Base-by-base conservation (phyloP, 2,113 vertebrate species). In the Campylorhamphus procurvoides region DNA sequence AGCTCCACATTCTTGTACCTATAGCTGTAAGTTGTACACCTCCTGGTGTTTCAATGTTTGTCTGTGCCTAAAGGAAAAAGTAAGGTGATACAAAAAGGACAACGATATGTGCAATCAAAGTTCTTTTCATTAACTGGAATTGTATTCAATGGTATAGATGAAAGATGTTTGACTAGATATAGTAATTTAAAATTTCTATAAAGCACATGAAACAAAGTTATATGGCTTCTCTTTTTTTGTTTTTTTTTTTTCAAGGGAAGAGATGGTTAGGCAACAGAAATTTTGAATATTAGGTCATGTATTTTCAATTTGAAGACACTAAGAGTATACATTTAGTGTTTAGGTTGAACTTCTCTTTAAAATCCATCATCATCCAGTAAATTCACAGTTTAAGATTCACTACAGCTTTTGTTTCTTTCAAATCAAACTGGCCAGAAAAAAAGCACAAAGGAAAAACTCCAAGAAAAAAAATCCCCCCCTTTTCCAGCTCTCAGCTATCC, bases 21-120 rank as follows among this genome's bases (percentile, higher is more conserved):
- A 14, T 16, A 69, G 81, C 14, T 0, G 0, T 40, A 84, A 78
- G 14, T 67, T 47, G 39, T 0, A 63, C 27, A 42, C n/a, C 67
- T 84, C 17, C 20, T 56, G 42, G 18, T 42, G 19, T 66, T 35
- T 37, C 5, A 52, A 84, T 16, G 18, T 55, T 60, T 89, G 9
- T 73, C 40, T 74, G 18, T 31, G 50, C 35, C 42, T 67, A 24
- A 67, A 75, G 6, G 12, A 14, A 9, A 67, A 7, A 58, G 28
- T 20, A 52, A 66, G 10, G 22, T 4, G 18, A 7, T 3, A 67
- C 14, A 77, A 80, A 75, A 64, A 40, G 17, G 53, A 22, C 12
- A 73, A 56, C 18, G 88, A 42, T 15, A 44, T 1, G 3, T 39
- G 23, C n/a, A 35, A 47, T 37, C 17, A 24, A 88, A 83, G 29